Percentiles rank a stretch among this genome's conserved stretches.
phyloP scores from a whole-genome alignment of 2,888 invertebrate genomes.

The Colletes collaris region DNA sequence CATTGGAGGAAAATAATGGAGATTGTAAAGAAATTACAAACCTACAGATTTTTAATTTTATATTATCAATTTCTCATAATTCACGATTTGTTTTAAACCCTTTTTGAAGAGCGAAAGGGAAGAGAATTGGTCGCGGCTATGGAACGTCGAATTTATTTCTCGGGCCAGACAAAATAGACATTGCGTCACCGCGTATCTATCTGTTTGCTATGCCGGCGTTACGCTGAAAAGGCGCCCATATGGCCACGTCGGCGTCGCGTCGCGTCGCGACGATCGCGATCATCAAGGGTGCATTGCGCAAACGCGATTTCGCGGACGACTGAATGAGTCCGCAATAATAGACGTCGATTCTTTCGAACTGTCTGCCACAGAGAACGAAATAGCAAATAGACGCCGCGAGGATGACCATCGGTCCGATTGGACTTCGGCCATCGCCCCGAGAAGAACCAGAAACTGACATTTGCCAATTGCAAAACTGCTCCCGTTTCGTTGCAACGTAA shows the following conservation, averaged over 20 bases:
- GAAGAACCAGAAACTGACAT: slow-evolving; percentile 57
- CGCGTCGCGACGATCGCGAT: background rate
- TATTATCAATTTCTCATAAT: no score
- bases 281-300: slow-evolving; percentile 28
- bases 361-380: slow-evolving; percentile 25
- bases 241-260: background rate
- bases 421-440: slow-evolving; percentile 65
- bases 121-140: slow-evolving; percentile 16
- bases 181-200: slow-evolving; percentile 33
- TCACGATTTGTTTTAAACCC: no score
- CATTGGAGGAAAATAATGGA: no score
- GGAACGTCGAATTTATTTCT: slow-evolving; percentile 36
- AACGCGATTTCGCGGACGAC: slow-evolving; percentile 10
- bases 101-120: slow-evolving; percentile 17
- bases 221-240: background rate
- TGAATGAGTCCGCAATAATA: slow-evolving; percentile 35
- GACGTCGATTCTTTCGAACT: slow-evolving; percentile 15
- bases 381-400: slow-evolving; percentile 35
- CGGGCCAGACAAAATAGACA: slow-evolving; percentile 42
- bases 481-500: slow-evolving; percentile 46
- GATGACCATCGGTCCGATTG: slow-evolving; percentile 61
- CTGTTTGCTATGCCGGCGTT: background rate
- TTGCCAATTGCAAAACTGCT: slow-evolving; percentile 59
- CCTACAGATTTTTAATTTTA: no score
- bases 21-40: no score